These are phyloP conservation scores for Candoia aspera DNA, from an alignment of 2,113 vertebrate species.

Conservation along the genomic window DNA sequence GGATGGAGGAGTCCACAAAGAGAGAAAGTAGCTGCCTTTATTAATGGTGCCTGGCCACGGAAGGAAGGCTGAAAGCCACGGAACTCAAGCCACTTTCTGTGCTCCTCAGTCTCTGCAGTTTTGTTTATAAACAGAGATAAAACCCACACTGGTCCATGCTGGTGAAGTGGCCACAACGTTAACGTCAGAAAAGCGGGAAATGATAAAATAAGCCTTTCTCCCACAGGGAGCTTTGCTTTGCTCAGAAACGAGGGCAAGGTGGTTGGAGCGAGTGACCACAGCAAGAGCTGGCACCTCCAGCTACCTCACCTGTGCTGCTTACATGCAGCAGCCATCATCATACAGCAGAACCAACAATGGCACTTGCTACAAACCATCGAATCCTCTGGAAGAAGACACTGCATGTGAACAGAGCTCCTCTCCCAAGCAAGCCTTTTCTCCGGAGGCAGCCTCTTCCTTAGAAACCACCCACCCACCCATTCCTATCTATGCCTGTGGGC, in stretches of 20 bases:
- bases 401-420: neutral
- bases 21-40: neutral
- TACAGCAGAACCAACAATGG: neutral
- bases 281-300: neutral
- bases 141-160: neutral
- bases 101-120: too few relatives aligned
- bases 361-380: neutral
- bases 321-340: neutral
- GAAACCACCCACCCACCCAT: neutral
- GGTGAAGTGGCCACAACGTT: neutral
- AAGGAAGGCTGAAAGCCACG: neutral
- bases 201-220: neutral
- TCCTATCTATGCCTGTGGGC: neutral
- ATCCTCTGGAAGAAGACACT: neutral
- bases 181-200: neutral
- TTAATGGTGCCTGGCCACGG: neutral
- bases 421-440: neutral
- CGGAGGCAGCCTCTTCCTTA: neutral
- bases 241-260: neutral
- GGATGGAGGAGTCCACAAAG: too few relatives aligned
- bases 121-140: too few relatives aligned
- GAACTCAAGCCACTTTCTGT: neutral
- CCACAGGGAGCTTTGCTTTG: neutral
- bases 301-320: neutral
- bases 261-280: too few relatives aligned